Conservation (phyloP, 2,113 vertebrate genomes). For the Hypomesus transpacificus region DNA sequence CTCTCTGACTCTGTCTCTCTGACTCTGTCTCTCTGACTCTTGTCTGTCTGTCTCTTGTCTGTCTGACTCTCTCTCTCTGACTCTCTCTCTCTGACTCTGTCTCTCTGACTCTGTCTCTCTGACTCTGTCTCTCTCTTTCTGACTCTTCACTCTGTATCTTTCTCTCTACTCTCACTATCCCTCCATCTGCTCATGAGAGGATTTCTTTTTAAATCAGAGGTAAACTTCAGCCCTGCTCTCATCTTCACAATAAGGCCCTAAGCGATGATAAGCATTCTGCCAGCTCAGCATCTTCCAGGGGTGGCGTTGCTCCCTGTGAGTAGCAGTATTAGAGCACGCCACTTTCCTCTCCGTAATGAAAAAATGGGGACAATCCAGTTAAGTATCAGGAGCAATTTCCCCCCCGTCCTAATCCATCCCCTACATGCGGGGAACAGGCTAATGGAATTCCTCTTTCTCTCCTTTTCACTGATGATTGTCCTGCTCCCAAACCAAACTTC, state of each 20-base stretch:
- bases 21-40: too few relatives aligned
- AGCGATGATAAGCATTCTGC: slow-evolving; percentile 71
- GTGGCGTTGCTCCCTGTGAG: slow-evolving; percentile 33
- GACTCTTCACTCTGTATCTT: too few relatives aligned
- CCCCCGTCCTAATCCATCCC: slow-evolving; percentile 57
- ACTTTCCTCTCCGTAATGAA: slow-evolving; percentile 38
- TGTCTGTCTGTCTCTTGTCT: too few relatives aligned
- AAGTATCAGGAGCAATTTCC: slow-evolving; percentile 65
- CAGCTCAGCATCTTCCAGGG: slow-evolving; percentile 66
- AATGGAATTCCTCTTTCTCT: slow-evolving; percentile 23
- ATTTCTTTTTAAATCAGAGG: slow-evolving; percentile 50
- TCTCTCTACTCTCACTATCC: not conserved
- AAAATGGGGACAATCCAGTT: slow-evolving; percentile 61
- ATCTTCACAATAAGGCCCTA: slow-evolving; percentile 62
- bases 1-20: too few relatives aligned
- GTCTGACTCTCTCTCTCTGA: too few relatives aligned
- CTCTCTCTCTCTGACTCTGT: too few relatives aligned
- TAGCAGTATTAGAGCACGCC: slow-evolving; percentile 39
- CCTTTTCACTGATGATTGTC: slow-evolving; percentile 14
- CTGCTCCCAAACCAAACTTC: not conserved
- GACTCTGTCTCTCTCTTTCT: too few relatives aligned
- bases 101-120: too few relatives aligned
- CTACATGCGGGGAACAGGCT: slow-evolving; percentile 31
- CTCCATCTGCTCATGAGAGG: slow-evolving; percentile 26
- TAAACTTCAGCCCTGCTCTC: slow-evolving; percentile 28